Evolutionary conservation across 2,113 vertebrate genomes (phyloP).

Genomic region (Plestiodon gilberti): DNA sequence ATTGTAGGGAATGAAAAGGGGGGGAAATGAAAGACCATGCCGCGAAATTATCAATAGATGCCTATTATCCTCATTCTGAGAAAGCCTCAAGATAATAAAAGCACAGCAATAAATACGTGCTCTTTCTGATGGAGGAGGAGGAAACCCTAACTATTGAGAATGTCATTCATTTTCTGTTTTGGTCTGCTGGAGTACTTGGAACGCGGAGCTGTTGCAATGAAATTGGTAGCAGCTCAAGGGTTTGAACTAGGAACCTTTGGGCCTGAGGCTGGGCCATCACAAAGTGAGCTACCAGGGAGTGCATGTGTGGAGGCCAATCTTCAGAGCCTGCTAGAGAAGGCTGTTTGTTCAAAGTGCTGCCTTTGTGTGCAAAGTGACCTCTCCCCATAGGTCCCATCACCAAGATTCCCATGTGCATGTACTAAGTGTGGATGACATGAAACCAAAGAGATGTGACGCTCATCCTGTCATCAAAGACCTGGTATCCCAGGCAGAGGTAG

Average conservation of each 20-base stretch:
- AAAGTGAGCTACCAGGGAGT: neutral
- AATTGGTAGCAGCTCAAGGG: neutral
- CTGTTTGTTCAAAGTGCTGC: no score
- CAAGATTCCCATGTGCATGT: no score
- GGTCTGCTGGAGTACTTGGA: neutral
- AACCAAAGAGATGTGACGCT: no score
- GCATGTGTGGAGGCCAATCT: no score
- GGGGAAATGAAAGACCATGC: neutral
- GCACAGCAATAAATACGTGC: constrained; percentile 22
- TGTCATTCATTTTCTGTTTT: constrained; percentile 24
- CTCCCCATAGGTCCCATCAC: no score
- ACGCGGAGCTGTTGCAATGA: neutral
- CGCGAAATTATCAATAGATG: constrained; percentile 39
- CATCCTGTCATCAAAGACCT: no score
- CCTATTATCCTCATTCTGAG: constrained; percentile 21
- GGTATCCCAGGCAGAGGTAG: no score
- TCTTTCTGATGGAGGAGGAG: constrained; percentile 13
- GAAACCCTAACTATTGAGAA: neutral
- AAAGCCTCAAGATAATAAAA: constrained; percentile 26
- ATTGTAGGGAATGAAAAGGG: constrained; percentile 31
- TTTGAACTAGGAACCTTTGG: neutral
- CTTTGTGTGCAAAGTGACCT: no score
- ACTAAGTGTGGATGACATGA: no score
- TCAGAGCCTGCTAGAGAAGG: neutral
- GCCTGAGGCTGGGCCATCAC: neutral